Evolutionary conservation across 2,797 vertebrate species (phyloP).

Genomic region (Sebastes glaucus): DNA sequence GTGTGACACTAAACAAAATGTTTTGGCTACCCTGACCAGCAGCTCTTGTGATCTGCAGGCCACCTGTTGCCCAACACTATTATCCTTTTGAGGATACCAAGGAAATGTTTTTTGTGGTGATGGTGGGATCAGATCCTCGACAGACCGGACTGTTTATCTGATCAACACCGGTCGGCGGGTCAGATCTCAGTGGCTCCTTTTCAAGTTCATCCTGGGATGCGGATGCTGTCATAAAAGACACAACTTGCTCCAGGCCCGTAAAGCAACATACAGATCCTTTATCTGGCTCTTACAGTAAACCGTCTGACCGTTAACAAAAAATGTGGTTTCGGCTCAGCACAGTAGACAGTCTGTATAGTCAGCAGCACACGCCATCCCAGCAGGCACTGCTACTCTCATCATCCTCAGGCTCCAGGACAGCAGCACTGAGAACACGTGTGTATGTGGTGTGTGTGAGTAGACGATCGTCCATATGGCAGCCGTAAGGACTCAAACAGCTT

Average conservation of each 20-base stretch:
- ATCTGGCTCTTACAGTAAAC: not conserved
- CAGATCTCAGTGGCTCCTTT: conserved; percentile 26
- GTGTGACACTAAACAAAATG: conserved; percentile 37
- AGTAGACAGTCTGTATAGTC: conserved; percentile 61
- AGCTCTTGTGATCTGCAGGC: conserved; percentile 48
- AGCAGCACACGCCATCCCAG: conserved; percentile 63
- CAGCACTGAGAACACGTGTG: conserved; percentile 36
- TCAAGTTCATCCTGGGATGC: conserved; percentile 1
- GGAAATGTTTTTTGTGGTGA: conserved; percentile 59
- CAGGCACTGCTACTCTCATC: conserved; percentile 81
- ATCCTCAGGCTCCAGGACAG: conserved; percentile 65
- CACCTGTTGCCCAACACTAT: conserved; percentile 49
- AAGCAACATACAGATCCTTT: conserved; percentile 24
- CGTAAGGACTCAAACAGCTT: conserved; percentile 58
- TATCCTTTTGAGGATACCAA: conserved; percentile 46
- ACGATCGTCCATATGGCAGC: conserved; percentile 56
- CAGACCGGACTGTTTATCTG: conserved; percentile 59
- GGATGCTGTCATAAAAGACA: conserved; percentile 4
- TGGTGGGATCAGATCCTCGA: conserved; percentile 44
- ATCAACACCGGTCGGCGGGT: conserved; percentile 37
- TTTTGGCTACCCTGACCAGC: conserved; percentile 15
- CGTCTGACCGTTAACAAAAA: conserved; percentile 38
- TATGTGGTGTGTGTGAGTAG: conserved; percentile 20
- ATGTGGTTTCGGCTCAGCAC: conserved; percentile 40
- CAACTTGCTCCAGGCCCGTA: not conserved